Evolutionary conservation across 2,113 vertebrate genomes (phyloP).

Genomic region (Rhadina sibilatrix): DNA sequence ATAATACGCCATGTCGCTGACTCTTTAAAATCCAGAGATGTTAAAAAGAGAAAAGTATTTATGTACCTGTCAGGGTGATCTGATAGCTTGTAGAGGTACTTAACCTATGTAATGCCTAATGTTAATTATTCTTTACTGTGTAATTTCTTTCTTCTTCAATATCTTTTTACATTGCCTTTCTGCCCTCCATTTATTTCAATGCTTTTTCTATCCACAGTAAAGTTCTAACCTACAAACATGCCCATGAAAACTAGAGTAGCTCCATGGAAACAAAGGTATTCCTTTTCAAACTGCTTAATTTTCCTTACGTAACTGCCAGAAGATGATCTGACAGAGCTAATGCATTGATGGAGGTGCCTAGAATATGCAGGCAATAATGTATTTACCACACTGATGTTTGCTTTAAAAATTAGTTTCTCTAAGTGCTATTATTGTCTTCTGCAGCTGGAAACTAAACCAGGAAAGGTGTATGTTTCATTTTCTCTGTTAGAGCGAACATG

Average conservation of each 20-base stretch:
- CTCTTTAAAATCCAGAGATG: background rate
- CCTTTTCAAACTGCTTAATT: background rate
- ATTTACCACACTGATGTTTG: background rate
- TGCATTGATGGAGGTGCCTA: background rate
- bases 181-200: background rate
- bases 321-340: background rate
- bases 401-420: background rate
- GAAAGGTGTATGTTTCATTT: background rate
- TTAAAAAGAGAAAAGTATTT: background rate
- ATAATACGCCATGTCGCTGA: background rate
- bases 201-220: background rate
- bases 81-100: background rate
- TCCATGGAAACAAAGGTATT: slow-evolving; percentile 40
- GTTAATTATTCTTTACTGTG: background rate
- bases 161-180: background rate
- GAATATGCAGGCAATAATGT: background rate
- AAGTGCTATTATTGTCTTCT: background rate
- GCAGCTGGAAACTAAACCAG: background rate
- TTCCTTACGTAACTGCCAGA: background rate
- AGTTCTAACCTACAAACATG: background rate
- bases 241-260: background rate
- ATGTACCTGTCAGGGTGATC: background rate
- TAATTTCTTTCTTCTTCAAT: background rate
- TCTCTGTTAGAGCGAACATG: background rate
- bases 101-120: background rate